Conservation (phyloP, 2,113 vertebrate species). For the Hassar affinis region DNA sequence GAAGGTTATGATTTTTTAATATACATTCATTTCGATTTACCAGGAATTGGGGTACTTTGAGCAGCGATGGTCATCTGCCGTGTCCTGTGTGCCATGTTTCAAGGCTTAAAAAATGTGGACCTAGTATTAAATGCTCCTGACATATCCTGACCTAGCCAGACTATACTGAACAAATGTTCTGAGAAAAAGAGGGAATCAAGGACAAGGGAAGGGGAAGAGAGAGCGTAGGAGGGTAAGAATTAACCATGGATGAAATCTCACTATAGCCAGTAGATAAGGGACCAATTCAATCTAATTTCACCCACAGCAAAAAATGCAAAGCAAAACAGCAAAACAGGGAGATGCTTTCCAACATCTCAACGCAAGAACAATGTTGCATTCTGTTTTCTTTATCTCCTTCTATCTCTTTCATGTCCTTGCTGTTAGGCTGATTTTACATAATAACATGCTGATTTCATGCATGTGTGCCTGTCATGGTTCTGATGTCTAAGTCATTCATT, state of each 20-base stretch:
- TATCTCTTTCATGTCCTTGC: constrained; percentile 28
- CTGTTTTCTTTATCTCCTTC: constrained; percentile 10
- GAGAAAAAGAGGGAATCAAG: constrained; percentile 1
- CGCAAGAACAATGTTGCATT: constrained; percentile 38
- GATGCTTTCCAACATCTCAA: constrained; percentile 43
- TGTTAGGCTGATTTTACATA: constrained; percentile 64
- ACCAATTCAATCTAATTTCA: constrained; percentile 61
- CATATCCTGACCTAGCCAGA: neutral
- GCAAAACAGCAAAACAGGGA: constrained; percentile 47
- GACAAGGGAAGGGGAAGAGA: neutral
- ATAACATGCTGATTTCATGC: constrained; percentile 54
- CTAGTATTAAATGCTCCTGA: neutral
- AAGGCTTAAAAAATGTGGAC: neutral
- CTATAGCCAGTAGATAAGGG: constrained; percentile 59
- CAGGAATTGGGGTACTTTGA: neutral
- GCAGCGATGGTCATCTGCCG: neutral
- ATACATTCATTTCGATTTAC: neutral
- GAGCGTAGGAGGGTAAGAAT: constrained; percentile 62
- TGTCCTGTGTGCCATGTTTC: neutral
- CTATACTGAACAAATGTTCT: neutral
- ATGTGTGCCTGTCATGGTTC: constrained; percentile 35
- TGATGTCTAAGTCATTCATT: neutral
- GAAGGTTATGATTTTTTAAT: neutral
- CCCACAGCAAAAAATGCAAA: constrained; percentile 57
- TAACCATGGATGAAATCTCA: constrained; percentile 66